phyloP scores from a whole-genome alignment of 2,113 vertebrate genomes.

The Gnathonemus longibarbis region DNA sequence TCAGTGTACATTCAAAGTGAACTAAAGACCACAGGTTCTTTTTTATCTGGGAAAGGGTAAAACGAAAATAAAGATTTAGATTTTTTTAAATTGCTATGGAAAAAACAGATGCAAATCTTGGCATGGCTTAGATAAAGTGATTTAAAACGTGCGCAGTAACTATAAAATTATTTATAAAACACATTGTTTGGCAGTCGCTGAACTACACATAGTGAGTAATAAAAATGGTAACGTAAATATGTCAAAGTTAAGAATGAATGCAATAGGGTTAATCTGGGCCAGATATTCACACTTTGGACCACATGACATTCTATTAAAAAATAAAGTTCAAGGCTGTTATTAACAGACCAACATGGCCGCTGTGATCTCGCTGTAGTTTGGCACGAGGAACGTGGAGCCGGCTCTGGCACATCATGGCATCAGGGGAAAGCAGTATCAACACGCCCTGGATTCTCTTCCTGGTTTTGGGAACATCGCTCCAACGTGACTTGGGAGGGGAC shows the following conservation, averaged over 20 bases:
- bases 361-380: background rate
- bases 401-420: background rate
- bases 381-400: background rate
- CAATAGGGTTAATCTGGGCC: background rate
- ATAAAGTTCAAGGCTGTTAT: background rate
- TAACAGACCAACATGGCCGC: background rate
- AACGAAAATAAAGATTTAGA: background rate
- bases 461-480: background rate
- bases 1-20: background rate
- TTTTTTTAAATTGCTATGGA: background rate
- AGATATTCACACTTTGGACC: background rate
- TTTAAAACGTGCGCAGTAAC: background rate
- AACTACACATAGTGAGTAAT: background rate
- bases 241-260: background rate
- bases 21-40: background rate
- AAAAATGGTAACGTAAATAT: background rate
- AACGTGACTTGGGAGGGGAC: background rate
- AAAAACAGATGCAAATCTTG: background rate
- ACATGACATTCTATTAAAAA: background rate
- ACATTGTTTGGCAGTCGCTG: background rate
- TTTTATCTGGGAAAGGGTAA: background rate
- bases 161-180: background rate
- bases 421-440: background rate
- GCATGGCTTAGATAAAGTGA: background rate
- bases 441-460: background rate